phyloP scores from a whole-genome alignment of 1,140 invertebrate genomes.

The Riptortus pedestris region DNA sequence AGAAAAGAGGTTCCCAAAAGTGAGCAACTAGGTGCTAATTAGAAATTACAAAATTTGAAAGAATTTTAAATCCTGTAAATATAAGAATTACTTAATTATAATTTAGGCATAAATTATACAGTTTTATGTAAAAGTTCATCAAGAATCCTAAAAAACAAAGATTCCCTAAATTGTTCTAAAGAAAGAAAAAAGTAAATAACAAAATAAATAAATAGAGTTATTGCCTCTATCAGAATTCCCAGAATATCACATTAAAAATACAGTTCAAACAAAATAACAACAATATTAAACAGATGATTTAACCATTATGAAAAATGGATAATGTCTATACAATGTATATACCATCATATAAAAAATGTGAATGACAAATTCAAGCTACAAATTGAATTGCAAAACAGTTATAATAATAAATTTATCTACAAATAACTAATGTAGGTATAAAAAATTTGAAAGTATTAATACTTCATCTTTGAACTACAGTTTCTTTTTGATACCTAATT shows the following conservation, averaged over 20 bases:
- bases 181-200: too few species aligned
- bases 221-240: slow-evolving; percentile 11
- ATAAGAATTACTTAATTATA: not conserved
- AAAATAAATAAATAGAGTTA: slow-evolving; percentile 18
- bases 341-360: slow-evolving; percentile 16
- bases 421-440: slow-evolving; percentile 23
- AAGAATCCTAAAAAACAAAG: too few species aligned
- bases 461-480: slow-evolving; percentile 28
- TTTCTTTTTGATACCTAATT: slow-evolving; percentile 26
- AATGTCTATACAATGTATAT: slow-evolving; percentile 17
- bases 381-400: slow-evolving; percentile 6
- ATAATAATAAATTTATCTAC: slow-evolving; percentile 19
- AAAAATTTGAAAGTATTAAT: slow-evolving; percentile 25
- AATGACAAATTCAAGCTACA: slow-evolving; percentile 19
- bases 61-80: slow-evolving; percentile 6
- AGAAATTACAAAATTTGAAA: slow-evolving; percentile 4
- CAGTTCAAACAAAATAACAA: slow-evolving; percentile 20
- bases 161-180: slow-evolving; percentile 4
- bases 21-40: slow-evolving; percentile 16
- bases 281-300: slow-evolving; percentile 17
- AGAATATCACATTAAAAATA: slow-evolving; percentile 19
- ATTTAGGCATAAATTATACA: slow-evolving; percentile 13
- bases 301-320: slow-evolving; percentile 11
- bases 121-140: not conserved
- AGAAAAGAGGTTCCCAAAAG: not conserved